phyloP scores from a whole-genome alignment of 1,140 invertebrate genomes.

The Platorchestia sp. region DNA sequence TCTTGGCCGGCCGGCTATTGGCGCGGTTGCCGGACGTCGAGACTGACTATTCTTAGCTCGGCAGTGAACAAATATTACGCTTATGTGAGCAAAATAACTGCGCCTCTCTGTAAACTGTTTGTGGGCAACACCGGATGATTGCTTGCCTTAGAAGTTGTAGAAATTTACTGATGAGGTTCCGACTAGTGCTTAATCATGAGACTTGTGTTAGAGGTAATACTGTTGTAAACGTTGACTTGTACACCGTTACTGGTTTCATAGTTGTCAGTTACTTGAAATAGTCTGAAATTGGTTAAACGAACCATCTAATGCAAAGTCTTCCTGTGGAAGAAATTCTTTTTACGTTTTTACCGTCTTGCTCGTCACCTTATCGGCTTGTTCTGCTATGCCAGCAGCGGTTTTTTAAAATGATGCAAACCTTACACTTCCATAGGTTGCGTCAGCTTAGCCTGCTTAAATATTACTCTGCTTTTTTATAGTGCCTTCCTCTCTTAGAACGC shows the following conservation, averaged over 20 bases:
- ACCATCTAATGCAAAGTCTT: too few species aligned
- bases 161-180: background rate
- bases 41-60: background rate
- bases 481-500: too few species aligned
- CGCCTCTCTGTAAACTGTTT: background rate
- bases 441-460: background rate
- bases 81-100: background rate
- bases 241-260: background rate
- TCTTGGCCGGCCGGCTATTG: too few species aligned
- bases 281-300: background rate
- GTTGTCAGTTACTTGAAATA: background rate
- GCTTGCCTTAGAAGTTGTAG: background rate
- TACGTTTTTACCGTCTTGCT: too few species aligned
- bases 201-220: too few species aligned
- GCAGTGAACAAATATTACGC: background rate
- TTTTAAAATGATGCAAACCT: background rate
- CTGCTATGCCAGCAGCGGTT: background rate
- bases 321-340: too few species aligned
- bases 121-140: background rate
- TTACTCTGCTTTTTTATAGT: too few species aligned
- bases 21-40: background rate
- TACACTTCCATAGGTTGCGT: background rate
- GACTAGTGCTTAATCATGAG: too few species aligned
- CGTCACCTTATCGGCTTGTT: too few species aligned
- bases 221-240: background rate